These are phyloP conservation scores for Urocitellus parryii DNA, from an alignment of 2,113 vertebrate species.

Conservation along the genomic window DNA sequence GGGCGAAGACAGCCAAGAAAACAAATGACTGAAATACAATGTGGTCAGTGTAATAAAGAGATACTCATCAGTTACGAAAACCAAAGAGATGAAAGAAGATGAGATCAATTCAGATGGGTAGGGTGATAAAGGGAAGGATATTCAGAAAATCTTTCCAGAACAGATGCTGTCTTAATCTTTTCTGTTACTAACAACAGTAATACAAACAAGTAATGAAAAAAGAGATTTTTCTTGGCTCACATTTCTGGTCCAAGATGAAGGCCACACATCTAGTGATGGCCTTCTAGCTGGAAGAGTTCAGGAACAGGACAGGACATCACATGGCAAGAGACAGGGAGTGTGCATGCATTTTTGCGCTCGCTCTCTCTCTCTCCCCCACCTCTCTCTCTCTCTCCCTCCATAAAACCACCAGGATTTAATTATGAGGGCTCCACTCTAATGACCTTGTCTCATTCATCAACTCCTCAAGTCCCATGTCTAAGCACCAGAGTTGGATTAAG, in stretches of 20 bases:
- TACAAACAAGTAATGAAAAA: neutral
- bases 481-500: neutral
- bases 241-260: neutral
- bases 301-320: neutral
- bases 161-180: neutral
- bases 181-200: neutral
- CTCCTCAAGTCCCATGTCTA: neutral
- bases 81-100: neutral
- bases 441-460: neutral
- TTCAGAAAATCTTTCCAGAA: constrained; percentile 19
- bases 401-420: neutral
- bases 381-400: neutral
- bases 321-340: neutral
- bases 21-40: neutral
- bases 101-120: neutral
- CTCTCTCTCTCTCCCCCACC: too few relatives aligned
- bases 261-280: neutral
- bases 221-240: neutral
- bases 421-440: neutral
- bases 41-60: neutral
- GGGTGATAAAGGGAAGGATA: neutral
- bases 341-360: neutral
- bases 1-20: neutral
- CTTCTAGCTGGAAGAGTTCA: neutral
- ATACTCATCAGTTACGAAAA: neutral